Percentiles rank a stretch among this genome's conserved stretches.
Evolutionary conservation across 2,888 invertebrate species (phyloP).

Genomic region (Allygus modestus): DNA sequence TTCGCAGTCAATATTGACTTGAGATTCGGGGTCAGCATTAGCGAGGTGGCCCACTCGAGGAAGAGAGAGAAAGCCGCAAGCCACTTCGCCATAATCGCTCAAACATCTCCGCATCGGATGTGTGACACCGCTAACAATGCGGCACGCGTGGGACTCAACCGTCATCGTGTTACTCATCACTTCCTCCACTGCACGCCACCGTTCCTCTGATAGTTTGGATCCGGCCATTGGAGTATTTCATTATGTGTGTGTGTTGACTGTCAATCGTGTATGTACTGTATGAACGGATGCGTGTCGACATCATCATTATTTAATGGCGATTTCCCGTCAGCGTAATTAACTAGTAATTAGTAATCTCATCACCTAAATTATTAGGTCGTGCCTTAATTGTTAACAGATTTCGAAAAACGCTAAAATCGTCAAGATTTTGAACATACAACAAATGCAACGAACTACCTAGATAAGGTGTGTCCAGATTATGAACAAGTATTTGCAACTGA

Average conservation of each 20-base stretch:
- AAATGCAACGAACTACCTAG: no score
- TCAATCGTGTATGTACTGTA: no score
- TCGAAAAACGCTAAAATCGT: no score
- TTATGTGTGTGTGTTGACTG: background rate
- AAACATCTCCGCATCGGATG: conserved; percentile 1
- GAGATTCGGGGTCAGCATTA: conserved; percentile 36
- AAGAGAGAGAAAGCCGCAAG: background rate
- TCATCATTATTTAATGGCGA: no score
- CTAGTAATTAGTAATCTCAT: no score
- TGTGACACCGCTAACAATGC: conserved; percentile 4
- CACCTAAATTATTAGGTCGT: no score
- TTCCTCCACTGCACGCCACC: background rate
- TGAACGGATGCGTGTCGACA: no score
- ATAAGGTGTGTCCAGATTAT: no score
- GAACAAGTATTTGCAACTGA: no score
- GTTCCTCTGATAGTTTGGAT: background rate
- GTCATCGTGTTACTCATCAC: background rate
- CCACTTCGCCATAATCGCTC: background rate
- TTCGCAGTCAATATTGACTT: conserved; percentile 18
- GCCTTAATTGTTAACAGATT: no score
- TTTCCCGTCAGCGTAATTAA: no score
- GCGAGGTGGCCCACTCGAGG: background rate
- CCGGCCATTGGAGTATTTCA: background rate
- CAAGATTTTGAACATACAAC: no score
- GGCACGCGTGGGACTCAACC: background rate